These are phyloP conservation scores for Drosophila pseudoobscura DNA, from an alignment of 1,140 invertebrate genomes.

Conservation along the genomic window DNA sequence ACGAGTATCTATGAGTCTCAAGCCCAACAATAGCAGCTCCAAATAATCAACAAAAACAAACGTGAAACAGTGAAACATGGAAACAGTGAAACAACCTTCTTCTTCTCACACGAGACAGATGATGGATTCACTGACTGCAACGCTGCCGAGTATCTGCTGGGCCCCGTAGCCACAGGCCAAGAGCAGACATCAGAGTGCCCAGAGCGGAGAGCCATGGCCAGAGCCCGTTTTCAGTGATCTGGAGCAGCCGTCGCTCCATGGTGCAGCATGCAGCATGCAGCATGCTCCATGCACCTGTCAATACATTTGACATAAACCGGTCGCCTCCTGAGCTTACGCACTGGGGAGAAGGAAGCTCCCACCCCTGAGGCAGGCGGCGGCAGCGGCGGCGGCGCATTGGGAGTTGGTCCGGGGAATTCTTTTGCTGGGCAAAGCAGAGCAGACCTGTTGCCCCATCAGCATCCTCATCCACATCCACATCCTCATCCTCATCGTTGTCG, in stretches of 20 bases:
- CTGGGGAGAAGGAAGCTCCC: conserved; percentile 16
- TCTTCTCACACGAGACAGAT: no score
- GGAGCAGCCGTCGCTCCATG: conserved; percentile 52
- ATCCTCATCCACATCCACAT: conserved; percentile 26
- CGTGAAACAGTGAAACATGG: no score
- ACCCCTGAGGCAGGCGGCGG: background rate
- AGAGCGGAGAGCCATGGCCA: conserved; percentile 9
- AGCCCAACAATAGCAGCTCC: no score
- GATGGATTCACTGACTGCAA: no score
- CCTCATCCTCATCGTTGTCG: conserved; percentile 13
- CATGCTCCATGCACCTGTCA: conserved; percentile 67
- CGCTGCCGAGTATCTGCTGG: no score
- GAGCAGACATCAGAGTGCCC: background rate
- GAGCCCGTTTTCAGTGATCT: conserved; percentile 56
- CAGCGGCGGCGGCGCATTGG: conserved; percentile 6
- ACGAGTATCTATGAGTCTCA: no score
- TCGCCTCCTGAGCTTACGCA: conserved; percentile 68
- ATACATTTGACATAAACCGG: conserved; percentile 80
- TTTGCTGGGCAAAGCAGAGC: conserved; percentile 25
- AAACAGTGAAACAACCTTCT: no score
- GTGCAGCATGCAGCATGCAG: background rate
- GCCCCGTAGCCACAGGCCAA: no score
- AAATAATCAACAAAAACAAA: no score
- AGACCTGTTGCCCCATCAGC: conserved; percentile 60
- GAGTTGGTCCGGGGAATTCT: conserved; percentile 18